These are phyloP conservation scores for Wiebesia pumilae DNA, from an alignment of 1,140 invertebrate genomes.

Conservation along the genomic window DNA sequence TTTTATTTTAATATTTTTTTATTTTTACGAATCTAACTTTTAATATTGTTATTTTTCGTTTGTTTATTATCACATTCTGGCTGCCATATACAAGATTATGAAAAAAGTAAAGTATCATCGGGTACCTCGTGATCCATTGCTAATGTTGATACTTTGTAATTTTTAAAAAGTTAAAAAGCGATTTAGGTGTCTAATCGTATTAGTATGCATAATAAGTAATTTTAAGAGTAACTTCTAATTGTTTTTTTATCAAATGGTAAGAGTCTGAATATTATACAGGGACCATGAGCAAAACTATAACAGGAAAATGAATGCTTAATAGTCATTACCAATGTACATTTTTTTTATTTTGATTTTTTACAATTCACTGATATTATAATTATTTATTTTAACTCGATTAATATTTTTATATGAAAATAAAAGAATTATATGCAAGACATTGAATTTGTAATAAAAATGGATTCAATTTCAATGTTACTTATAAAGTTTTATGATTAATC, in stretches of 20 bases:
- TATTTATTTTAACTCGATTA: not conserved
- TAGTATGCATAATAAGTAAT: conserved; percentile 48
- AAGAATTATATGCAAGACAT: not conserved
- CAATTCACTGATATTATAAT: not conserved
- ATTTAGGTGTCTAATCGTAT: conserved; percentile 48
- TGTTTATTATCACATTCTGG: conserved; percentile 62
- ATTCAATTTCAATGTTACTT: not conserved
- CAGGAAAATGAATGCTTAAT: conserved; percentile 1
- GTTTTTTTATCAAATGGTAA: conserved; percentile 21
- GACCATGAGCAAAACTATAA: conserved; percentile 29
- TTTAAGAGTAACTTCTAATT: conserved; percentile 43
- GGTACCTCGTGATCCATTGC: conserved; percentile 25
- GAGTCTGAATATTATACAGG: conserved; percentile 24
- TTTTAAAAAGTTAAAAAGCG: conserved; percentile 40
- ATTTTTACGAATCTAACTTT: conserved; percentile 46
- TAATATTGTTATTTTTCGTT: conserved; percentile 53
- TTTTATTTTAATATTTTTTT: conserved; percentile 61
- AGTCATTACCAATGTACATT: not conserved
- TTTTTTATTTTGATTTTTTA: not conserved
- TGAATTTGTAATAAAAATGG: conserved; percentile 23
- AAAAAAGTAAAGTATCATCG: conserved; percentile 39
- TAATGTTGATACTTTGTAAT: conserved; percentile 43
- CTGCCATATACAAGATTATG: conserved; percentile 63
- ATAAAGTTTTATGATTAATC: not conserved
- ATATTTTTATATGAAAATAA: not conserved